Conservation (phyloP, 2,888 invertebrate species). For the Tenthredo notha region DNA sequence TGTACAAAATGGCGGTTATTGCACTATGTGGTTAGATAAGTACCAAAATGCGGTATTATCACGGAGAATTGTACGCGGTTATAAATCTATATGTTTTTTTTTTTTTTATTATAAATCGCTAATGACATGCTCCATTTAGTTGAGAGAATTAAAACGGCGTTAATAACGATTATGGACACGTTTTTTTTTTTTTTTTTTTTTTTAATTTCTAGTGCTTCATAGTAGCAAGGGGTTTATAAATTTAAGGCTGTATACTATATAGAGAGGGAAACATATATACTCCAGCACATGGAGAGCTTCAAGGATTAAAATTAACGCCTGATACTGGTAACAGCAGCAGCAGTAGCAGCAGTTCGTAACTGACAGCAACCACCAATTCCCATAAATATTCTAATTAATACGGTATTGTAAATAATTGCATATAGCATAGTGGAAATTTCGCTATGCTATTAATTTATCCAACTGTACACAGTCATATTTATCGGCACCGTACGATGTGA, state of each 20-base stretch:
- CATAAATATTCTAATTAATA: constrained; percentile 25
- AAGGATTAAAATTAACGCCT: background rate
- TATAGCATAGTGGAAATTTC: background rate
- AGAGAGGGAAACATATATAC: background rate
- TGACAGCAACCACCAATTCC: background rate
- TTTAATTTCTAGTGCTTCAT: constrained; percentile 9
- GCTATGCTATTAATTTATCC: background rate
- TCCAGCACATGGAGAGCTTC: background rate
- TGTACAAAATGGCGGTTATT: background rate
- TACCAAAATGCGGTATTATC: background rate
- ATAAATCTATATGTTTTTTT: background rate
- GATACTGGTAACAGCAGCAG: background rate
- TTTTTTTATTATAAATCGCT: background rate
- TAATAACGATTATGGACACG: constrained; percentile 1
- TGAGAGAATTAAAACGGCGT: background rate
- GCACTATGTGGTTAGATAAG: background rate
- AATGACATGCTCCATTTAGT: constrained; percentile 7
- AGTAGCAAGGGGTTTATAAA: background rate
- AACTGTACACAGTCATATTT: no score
- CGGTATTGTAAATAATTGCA: constrained; percentile 36
- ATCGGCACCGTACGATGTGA: background rate
- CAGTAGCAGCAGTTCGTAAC: no score
- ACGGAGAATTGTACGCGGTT: background rate
- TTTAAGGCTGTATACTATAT: background rate
- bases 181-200: no score